Evolutionary conservation across 2,113 vertebrate genomes (phyloP), one percentile per base, ranked within the genome.

Genomic region (Empidonax alnorum): DNA sequence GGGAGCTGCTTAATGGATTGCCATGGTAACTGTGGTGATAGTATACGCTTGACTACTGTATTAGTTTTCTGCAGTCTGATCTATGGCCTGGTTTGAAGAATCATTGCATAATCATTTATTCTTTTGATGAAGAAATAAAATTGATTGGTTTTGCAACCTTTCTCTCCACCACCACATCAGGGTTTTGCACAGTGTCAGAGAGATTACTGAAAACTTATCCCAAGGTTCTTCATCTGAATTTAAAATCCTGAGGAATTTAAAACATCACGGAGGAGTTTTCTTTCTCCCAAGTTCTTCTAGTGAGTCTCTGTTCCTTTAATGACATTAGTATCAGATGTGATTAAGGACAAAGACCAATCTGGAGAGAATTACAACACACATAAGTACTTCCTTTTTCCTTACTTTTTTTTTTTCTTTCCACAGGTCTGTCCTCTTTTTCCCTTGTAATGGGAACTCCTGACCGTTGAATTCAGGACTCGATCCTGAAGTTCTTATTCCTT

Each of bases 11-110:
- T 87, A 91, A 87, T 89, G 81, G 58, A 92, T 98, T 76, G 71
- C 97, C 89, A 97, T 97, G 89, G 96, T 75, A 97, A 97, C 96
- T 44, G 66, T 73, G 49, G 35, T 65, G 85, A 85, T 47, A 72
- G 47, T 69, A 72, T 83, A 76, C 53, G 52, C 33, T 72, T 39
- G 52, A 69, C 44, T 59, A 52, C 10, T 27, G 23, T 41, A 71
- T 86, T 93, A 52, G 39, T 76, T 88, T 95, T 82, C 94, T 55
- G 87, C 89, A 92, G 67, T 90, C 52, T 90, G 71, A 95, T 86
- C 37, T 76, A 74, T 12, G 28, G 82, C n/a, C 65, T 39, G 12
- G 49, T 66, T 94, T 94, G 79, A 76, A 84, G 86, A 89, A 71
- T 96, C 47, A 74, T 84, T 95, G 69, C 31, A 85, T 80, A 93